Base-by-base conservation (phyloP, 2,888 invertebrate species). In the Meiosimyza decipiens region DNA sequence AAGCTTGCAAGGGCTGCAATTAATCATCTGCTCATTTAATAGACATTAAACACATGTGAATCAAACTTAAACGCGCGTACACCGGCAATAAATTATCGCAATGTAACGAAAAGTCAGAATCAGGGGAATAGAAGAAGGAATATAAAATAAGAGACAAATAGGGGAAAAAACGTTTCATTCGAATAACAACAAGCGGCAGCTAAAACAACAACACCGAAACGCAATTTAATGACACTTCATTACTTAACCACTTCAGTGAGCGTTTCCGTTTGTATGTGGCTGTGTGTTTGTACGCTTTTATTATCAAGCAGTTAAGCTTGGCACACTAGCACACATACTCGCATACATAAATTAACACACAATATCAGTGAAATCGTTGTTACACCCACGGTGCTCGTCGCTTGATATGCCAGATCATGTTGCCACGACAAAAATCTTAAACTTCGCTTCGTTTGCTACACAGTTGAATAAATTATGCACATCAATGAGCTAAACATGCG, bases 391-490 rank as follows among this genome's bases (percentile, higher is more conserved):
- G n/a, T 3, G 40, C n/a, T 18, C 57, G 13, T 49, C 55, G 18
- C 47, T 40, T 67, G 57, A 57, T 57, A 67, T 22, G 51, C 22
- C 50, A 22, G 50, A 64, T 64, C 51, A 51, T 64, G 64, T 64
- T 50, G 64, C 51, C 22, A 40, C 33, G 40, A 40, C 40, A 40
- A 64, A 64, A 64, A 64, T 64, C 64, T 64, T 64, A 28, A 64
- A 57, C 57, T 67, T 9, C 40, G 40, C 40, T 40, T 40, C 40
- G 40, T 40, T 40, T 57, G 40, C 40, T 11, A 13, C 33, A n/a
- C 63, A 28, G 63, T 16, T 51, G 22, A 67, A 67, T 67, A 57
- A 67, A 57, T 67, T 67, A 67, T 57, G 67, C 57, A 47, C 67
- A 57, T 67, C 67, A 67, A 67, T 67, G 67, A 47, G 55, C 57